Base-by-base conservation (phyloP, 1,140 invertebrate species). In the Drosophila tani region DNA sequence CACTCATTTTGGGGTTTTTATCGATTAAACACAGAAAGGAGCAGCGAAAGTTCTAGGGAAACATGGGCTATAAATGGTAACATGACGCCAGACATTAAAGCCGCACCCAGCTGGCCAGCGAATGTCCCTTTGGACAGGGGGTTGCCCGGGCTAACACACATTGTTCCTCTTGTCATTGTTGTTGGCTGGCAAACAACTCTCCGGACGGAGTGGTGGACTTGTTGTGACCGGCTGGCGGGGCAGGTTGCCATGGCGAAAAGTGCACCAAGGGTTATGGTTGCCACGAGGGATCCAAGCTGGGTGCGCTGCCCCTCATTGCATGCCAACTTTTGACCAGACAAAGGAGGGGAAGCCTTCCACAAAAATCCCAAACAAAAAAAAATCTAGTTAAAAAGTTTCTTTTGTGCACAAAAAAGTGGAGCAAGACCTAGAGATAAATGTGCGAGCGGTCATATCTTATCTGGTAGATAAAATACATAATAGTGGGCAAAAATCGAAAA, bases 51-150 rank as follows among this genome's bases (percentile, higher is more conserved):
- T 88, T 88, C 81, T 81, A 47, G 67, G 60, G 56, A 78, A 55
- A 35, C 69, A 73, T 60, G 69, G 63, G 49, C 78, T 84, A 85
- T 78, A 77, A 84, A 79, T 82, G 75, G 82, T 70, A 71, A 62
- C 64, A 90, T 88, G 85, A 88, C 84, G 85, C 77, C 85, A 88
- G 79, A 62, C 63, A 77, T 75, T 80, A 90, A 90, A 78, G 69
- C 84, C 85, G 85, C 84, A 67, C 84, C 84, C 85, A 71, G 49
- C 67, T 46, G 51, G 60, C 60, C 46, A 76, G 69, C 29, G 2
- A 63, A 76, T 65, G 56, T 81, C 77, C 84, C 76, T 21, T 60
- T 71, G 78, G 69, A 43, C 69, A 60, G 85, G 84, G 63, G 80
- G 75, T 87, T 67, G 74, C 59, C 59, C 35, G 55, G 53, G 70